A percentile compares a stretch with the other conserved stretches of the same genome.
Evolutionary conservation across 1,140 invertebrate species (phyloP).

Genomic region (Trichoplusia ni): DNA sequence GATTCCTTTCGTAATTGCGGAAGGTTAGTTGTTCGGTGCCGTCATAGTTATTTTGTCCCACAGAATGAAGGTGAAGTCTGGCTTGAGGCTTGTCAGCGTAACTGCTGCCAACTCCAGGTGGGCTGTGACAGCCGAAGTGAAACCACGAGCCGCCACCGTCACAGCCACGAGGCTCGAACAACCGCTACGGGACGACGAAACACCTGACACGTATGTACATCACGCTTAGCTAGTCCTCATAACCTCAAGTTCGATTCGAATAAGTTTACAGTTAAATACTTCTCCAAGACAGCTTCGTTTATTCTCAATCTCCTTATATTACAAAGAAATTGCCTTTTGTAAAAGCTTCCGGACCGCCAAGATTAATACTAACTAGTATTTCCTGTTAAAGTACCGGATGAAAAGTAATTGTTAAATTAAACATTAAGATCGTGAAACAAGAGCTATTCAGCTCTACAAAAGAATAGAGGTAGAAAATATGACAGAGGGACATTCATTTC

Average conservation of each 20-base stretch:
- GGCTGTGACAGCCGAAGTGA: conserved; percentile 92
- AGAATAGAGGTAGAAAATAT: conserved; percentile 1
- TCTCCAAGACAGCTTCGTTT: too few species aligned
- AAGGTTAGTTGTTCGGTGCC: too few species aligned
- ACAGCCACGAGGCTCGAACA: conserved; percentile 88
- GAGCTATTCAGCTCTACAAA: not conserved
- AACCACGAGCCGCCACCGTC: conserved; percentile 92
- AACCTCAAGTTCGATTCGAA: not conserved
- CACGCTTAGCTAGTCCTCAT: not conserved
- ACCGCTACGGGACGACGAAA: conserved; percentile 66
- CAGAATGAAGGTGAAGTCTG: conserved; percentile 93
- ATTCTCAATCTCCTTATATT: too few species aligned
- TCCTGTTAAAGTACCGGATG: conserved; percentile 14
- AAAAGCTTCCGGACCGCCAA: not conserved
- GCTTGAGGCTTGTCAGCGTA: conserved; percentile 90
- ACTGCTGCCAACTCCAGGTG: conserved; percentile 89
- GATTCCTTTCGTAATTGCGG: too few species aligned
- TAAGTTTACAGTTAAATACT: too few species aligned
- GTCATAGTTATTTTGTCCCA: not conserved
- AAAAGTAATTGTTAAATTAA: conserved; percentile 9
- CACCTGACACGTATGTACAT: conserved; percentile 57
- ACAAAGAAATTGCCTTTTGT: too few species aligned
- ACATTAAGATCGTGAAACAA: conserved; percentile 8
- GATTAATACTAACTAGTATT: conserved; percentile 13
- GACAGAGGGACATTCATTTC: conserved; percentile 17